These are phyloP conservation scores for Metalampra italica DNA, from an alignment of 2,888 invertebrate species.

Conservation along the genomic window DNA sequence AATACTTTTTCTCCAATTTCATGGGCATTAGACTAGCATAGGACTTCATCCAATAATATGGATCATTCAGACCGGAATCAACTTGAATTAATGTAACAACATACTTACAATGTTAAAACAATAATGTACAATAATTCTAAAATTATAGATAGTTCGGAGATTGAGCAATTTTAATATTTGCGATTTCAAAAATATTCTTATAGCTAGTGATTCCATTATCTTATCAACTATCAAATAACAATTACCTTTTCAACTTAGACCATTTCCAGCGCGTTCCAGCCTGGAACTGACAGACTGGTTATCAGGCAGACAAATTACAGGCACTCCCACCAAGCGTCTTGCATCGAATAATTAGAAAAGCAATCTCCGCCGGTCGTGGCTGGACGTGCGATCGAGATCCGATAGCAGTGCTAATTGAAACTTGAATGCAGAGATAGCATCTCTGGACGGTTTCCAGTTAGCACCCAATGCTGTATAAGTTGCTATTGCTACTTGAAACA, in stretches of 20 bases:
- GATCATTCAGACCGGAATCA: no score
- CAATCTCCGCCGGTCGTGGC: slow-evolving; percentile 46
- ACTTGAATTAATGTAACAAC: no score
- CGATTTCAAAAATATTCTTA: no score
- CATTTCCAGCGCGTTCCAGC: neutral
- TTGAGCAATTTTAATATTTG: no score
- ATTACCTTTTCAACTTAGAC: slow-evolving; percentile 10
- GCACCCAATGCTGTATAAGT: neutral
- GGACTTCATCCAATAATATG: no score
- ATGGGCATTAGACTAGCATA: no score
- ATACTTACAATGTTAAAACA: no score
- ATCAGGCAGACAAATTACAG: slow-evolving; percentile 33
- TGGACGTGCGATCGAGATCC: slow-evolving; percentile 32
- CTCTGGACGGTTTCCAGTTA: slow-evolving; percentile 29
- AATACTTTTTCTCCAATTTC: no score
- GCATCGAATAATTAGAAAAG: slow-evolving; percentile 41
- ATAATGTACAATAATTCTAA: no score
- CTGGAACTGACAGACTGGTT: slow-evolving; percentile 23
- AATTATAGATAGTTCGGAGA: no score
- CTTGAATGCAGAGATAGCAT: slow-evolving; percentile 36
- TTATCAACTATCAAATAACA: neutral
- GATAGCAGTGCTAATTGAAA: slow-evolving; percentile 47
- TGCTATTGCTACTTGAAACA: neutral
- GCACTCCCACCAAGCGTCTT: neutral
- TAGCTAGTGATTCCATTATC: no score